phyloP scores from a whole-genome alignment of 2,888 invertebrate genomes.

The Mythimna albipuncta region DNA sequence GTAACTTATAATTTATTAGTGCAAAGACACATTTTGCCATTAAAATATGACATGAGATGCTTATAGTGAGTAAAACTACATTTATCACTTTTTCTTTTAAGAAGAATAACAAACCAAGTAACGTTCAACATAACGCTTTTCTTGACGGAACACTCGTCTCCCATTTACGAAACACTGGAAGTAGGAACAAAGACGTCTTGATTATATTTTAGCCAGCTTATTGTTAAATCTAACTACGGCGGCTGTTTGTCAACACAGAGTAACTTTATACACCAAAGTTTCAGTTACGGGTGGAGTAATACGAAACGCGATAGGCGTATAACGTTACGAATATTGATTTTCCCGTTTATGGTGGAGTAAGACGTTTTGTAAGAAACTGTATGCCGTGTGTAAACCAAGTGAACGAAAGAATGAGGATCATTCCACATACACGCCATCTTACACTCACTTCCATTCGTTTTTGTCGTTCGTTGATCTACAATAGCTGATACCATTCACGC shows the following conservation, averaged over 20 bases:
- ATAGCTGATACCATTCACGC: no score
- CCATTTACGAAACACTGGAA: constrained; percentile 33
- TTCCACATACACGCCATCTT: no score
- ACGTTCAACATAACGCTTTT: constrained; percentile 17
- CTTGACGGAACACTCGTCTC: constrained; percentile 12
- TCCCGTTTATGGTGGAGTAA: constrained; percentile 44
- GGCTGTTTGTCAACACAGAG: constrained; percentile 50
- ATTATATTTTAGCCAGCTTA: constrained; percentile 50
- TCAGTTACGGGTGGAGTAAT: constrained; percentile 49
- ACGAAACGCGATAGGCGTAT: constrained; percentile 57
- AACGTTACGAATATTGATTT: constrained; percentile 58
- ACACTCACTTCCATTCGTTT: neutral
- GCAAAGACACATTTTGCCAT: no score
- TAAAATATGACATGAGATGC: no score
- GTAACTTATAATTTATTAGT: no score
- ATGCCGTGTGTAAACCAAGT: neutral
- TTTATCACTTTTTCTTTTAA: no score
- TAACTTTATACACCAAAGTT: constrained; percentile 57
- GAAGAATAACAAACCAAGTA: constrained; percentile 11
- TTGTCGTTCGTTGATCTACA: no score
- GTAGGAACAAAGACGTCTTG: constrained; percentile 44
- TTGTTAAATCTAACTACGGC: constrained; percentile 37
- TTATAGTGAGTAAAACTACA: no score
- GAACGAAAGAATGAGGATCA: no score
- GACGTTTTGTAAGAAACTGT: constrained; percentile 15